phyloP scores from a whole-genome alignment of 2,113 vertebrate species.

The Talpa occidentalis region DNA sequence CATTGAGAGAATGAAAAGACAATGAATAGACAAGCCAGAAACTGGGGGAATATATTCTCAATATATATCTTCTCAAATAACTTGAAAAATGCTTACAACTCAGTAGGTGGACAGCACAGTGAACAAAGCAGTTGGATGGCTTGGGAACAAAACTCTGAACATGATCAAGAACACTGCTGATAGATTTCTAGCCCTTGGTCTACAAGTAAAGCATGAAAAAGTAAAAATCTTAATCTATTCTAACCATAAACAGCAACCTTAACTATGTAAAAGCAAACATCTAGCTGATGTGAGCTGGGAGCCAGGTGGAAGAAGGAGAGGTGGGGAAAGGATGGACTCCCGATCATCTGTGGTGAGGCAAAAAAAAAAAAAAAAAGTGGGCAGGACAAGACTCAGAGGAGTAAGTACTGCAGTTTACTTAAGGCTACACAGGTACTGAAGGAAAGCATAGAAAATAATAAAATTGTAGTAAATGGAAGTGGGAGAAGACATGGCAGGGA shows the following conservation, averaged over 20 bases:
- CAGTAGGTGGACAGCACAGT: too few species aligned
- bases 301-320: too few species aligned
- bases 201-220: not conserved
- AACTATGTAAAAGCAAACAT: not conserved
- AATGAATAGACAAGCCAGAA: too few species aligned
- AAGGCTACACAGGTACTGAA: not conserved
- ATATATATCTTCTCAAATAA: too few species aligned
- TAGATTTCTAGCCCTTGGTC: not conserved
- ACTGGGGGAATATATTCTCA: too few species aligned
- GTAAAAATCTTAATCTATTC: not conserved
- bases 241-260: not conserved
- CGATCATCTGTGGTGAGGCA: not conserved
- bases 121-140: too few species aligned
- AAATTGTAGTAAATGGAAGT: not conserved
- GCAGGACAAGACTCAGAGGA: not conserved
- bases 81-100: too few species aligned
- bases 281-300: not conserved
- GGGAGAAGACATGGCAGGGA: fast-evolving
- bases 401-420: not conserved
- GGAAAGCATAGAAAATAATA: not conserved
- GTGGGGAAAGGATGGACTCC: not conserved
- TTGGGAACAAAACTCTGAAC: too few species aligned
- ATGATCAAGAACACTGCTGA: not conserved
- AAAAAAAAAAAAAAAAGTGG: too few species aligned
- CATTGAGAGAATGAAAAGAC: too few species aligned